These are phyloP conservation scores for Eupithecia abbreviata DNA, from an alignment of 2,888 invertebrate genomes.

Conservation along the genomic window DNA sequence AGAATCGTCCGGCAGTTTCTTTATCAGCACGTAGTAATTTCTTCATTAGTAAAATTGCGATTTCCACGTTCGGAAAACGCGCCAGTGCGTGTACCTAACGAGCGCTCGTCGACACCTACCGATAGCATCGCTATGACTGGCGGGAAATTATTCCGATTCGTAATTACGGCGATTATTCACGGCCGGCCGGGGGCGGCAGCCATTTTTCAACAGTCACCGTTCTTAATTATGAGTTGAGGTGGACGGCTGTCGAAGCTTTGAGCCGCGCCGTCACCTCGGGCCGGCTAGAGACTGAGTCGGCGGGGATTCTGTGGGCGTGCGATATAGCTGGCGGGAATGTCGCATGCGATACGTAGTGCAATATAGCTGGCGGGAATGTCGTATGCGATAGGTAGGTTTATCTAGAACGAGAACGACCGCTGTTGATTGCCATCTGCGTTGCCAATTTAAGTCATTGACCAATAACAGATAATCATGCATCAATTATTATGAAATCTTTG, in stretches of 20 bases:
- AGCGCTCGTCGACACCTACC: constrained; percentile 82
- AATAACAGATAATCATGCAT: neutral
- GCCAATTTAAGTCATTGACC: neutral
- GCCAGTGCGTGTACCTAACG: constrained; percentile 79
- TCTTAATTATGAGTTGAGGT: constrained; percentile 83
- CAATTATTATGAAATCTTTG: neutral
- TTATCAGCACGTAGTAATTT: constrained; percentile 11
- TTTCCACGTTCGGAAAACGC: constrained; percentile 60
- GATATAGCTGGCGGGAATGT: constrained; percentile 32
- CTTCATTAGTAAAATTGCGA: constrained; percentile 60
- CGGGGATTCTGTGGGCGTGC: constrained; percentile 45
- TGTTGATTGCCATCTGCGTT: neutral
- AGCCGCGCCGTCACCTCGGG: constrained; percentile 81
- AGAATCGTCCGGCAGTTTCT: neutral
- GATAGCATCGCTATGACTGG: constrained; percentile 84
- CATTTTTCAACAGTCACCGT: constrained; percentile 85
- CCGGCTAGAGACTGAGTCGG: constrained; percentile 62
- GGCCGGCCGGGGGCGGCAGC: constrained; percentile 84
- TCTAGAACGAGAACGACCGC: neutral
- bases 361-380: constrained; percentile 16
- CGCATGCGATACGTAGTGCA: constrained; percentile 5
- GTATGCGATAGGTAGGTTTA: neutral
- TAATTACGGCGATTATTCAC: constrained; percentile 84
- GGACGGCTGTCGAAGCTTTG: constrained; percentile 84
- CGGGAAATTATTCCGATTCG: constrained; percentile 84